Percentiles rank a stretch among this genome's conserved stretches.
phyloP scores from a whole-genome alignment of 2,113 vertebrate genomes.

The Limanda limanda region DNA sequence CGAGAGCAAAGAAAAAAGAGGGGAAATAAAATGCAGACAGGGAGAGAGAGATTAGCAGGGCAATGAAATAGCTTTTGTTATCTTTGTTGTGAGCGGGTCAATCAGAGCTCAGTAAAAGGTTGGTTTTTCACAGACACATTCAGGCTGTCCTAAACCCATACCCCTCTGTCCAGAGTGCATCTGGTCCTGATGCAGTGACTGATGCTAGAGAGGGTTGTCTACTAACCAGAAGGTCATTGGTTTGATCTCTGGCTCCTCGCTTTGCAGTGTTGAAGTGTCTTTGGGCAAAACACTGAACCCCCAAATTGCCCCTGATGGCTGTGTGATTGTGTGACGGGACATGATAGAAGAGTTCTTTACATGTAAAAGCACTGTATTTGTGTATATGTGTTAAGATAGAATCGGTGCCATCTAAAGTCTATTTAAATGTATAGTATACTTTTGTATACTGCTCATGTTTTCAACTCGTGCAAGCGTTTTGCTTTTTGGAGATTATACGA shows the following conservation, averaged over 20 bases:
- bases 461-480: not conserved
- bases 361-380: not conserved
- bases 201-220: not conserved
- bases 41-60: constrained; percentile 65
- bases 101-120: constrained; percentile 65
- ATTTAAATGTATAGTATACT: constrained; percentile 24
- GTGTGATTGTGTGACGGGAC: not conserved
- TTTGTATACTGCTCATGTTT: constrained; percentile 3
- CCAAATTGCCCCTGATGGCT: not conserved
- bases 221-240: not conserved
- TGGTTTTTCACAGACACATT: constrained; percentile 59
- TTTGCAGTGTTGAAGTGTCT: not conserved
- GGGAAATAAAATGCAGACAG: constrained; percentile 56
- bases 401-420: not conserved
- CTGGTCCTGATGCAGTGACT: not conserved
- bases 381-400: not conserved
- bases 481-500: not conserved
- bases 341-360: not conserved
- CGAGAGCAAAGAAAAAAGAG: constrained; percentile 14
- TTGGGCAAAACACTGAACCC: not conserved
- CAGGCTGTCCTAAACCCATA: constrained; percentile 26
- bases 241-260: not conserved
- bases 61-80: constrained; percentile 70
- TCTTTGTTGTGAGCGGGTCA: constrained; percentile 62
- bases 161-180: constrained; percentile 2